Conservation (phyloP, 2,888 invertebrate genomes). For the Euclidia mi region DNA sequence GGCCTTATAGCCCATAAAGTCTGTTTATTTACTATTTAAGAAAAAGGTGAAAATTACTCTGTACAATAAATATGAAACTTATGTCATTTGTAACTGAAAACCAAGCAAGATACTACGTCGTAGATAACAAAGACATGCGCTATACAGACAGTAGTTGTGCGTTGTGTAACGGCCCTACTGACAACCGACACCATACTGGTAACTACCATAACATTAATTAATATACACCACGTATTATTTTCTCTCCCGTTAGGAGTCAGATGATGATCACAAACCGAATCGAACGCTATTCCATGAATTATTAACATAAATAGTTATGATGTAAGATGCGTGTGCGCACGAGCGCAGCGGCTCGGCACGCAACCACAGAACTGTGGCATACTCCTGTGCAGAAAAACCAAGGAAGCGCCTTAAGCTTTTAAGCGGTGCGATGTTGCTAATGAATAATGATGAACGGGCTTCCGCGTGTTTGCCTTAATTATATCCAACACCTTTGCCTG, state of each 20-base stretch:
- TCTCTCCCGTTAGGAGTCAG: conserved; percentile 70
- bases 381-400: conserved; percentile 75
- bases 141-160: neutral
- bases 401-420: conserved; percentile 75
- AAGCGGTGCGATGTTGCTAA: conserved; percentile 80
- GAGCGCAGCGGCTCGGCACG: conserved; percentile 76
- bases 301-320: conserved; percentile 71
- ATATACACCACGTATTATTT: conserved; percentile 22
- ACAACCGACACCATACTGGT: too few species aligned
- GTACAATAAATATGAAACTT: neutral
- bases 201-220: conserved; percentile 33
- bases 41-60: neutral
- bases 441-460: conserved; percentile 81
- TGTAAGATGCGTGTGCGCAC: conserved; percentile 74
- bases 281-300: conserved; percentile 61
- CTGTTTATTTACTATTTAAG: neutral
- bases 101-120: neutral
- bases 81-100: too few species aligned
- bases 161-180: too few species aligned
- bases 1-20: neutral
- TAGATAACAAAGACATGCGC: neutral
- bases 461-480: conserved; percentile 82
- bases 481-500: conserved; percentile 52
- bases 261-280: conserved; percentile 68
- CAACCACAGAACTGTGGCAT: conserved; percentile 58